These are phyloP conservation scores for Thamnophis elegans DNA, from an alignment of 2,797 vertebrate species.

Conservation along the genomic window DNA sequence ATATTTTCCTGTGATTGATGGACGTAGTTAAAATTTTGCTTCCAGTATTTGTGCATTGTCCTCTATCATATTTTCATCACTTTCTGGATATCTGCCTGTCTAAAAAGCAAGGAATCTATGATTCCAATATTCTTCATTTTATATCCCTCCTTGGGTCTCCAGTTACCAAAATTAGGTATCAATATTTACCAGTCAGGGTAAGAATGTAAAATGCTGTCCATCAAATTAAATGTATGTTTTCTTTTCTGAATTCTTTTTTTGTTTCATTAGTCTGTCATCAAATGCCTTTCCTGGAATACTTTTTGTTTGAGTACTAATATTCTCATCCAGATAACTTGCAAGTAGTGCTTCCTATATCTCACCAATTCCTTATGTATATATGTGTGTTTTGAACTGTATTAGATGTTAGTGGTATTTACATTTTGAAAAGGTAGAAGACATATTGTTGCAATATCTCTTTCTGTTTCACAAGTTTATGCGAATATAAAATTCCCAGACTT, in stretches of 20 bases:
- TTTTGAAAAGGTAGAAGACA: not conserved
- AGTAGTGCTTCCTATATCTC: not conserved
- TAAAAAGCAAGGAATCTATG: not conserved
- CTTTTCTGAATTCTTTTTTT: not conserved
- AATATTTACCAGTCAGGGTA: not conserved
- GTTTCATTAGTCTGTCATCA: not conserved
- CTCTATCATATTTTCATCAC: not conserved
- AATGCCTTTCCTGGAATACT: not conserved
- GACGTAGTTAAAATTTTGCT: not conserved
- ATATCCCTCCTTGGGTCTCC: not conserved
- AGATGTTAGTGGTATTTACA: not conserved
- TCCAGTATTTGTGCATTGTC: not conserved
- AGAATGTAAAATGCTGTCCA: not conserved
- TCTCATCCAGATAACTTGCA: not conserved
- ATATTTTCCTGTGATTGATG: not conserved
- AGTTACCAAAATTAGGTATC: not conserved
- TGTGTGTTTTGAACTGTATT: not conserved
- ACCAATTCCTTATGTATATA: too few species aligned
- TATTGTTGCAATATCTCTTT: not conserved
- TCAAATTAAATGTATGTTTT: not conserved
- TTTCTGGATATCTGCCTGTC: not conserved
- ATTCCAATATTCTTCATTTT: not conserved
- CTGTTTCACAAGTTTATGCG: not conserved
- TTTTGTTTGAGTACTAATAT: not conserved
- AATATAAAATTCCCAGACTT: not conserved